Conservation (phyloP, 2,797 vertebrate species). For the Taeniopygia guttata region DNA sequence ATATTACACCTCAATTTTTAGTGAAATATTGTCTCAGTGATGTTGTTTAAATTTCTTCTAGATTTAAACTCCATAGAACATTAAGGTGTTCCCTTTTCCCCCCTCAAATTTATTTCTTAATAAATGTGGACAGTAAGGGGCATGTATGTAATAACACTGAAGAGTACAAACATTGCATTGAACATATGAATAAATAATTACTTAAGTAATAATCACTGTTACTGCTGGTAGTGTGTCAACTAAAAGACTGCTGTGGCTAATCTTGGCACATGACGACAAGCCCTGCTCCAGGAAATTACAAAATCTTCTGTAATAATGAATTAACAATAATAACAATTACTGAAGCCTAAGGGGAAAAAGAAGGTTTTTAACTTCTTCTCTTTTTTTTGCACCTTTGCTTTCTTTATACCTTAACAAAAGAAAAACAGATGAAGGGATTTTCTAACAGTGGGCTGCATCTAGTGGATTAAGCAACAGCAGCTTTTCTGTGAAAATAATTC, state of each 20-base stretch:
- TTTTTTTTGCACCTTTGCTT: not conserved
- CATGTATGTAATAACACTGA: not conserved
- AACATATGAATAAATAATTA: not conserved
- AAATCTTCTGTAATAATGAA: not conserved
- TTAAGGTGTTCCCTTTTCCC: accelerated
- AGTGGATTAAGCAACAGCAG: not conserved
- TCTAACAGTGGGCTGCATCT: not conserved
- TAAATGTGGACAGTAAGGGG: not conserved
- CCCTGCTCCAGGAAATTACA: not conserved
- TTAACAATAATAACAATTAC: not conserved
- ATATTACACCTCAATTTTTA: not conserved
- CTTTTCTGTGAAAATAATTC: not conserved
- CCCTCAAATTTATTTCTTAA: not conserved
- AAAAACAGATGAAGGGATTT: not conserved
- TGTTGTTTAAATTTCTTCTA: not conserved
- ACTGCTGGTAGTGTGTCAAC: not conserved
- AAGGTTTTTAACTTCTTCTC: not conserved
- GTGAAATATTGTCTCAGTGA: not conserved
- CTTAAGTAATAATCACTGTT: not conserved
- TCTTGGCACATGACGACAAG: not conserved
- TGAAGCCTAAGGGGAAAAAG: not conserved
- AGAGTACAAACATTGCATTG: not conserved
- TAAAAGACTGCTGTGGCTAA: not conserved
- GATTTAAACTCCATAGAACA: not conserved
- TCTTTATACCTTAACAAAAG: not conserved